These are phyloP conservation scores for Sepioteuthis lessoniana DNA, from an alignment of 2,888 invertebrate species.

Conservation along the genomic window DNA sequence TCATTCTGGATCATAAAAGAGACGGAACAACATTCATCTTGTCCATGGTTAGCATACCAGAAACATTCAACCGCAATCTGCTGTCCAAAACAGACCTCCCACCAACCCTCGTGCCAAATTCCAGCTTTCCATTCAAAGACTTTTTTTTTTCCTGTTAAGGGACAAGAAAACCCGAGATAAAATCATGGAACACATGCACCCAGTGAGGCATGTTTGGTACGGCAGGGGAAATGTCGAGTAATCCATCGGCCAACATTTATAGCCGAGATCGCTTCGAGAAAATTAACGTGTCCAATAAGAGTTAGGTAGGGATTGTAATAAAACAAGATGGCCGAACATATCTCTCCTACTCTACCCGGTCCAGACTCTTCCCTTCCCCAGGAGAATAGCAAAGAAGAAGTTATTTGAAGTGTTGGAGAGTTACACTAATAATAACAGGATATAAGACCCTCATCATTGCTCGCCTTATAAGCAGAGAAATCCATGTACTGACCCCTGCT, in stretches of 20 bases:
- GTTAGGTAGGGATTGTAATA: neutral
- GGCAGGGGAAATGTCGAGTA: neutral
- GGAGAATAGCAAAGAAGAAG: neutral
- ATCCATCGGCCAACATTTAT: conserved; percentile 1
- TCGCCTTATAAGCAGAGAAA: neutral
- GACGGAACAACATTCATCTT: too few species aligned
- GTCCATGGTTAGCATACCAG: neutral
- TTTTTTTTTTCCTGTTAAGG: neutral
- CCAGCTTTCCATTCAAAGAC: neutral
- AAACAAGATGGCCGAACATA: neutral
- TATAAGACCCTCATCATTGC: neutral
- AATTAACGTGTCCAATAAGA: neutral
- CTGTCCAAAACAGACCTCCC: neutral
- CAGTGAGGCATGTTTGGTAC: neutral
- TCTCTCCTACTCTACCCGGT: neutral
- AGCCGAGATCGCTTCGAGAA: neutral
- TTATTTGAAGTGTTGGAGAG: neutral
- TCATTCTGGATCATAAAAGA: neutral
- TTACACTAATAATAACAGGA: neutral
- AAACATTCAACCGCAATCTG: neutral
- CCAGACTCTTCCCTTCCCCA: neutral
- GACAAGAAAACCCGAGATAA: neutral
- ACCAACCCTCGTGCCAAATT: neutral
- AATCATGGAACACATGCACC: neutral
- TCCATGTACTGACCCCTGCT: neutral